Base-by-base conservation (phyloP, 2,888 invertebrate species). In the Meghimatium bilineatum region DNA sequence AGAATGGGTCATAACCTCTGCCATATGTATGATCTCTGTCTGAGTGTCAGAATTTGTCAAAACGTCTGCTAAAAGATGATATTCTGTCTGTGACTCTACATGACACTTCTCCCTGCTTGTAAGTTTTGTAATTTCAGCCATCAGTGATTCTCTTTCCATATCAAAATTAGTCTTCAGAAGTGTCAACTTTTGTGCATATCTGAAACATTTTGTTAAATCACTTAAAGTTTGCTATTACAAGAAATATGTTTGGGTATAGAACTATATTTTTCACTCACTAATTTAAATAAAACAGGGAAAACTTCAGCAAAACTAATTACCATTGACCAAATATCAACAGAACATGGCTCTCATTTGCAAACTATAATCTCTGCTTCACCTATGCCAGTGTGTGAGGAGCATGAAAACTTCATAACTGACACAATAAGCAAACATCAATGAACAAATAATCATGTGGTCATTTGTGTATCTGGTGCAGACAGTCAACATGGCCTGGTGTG, bases 151-250 rank as follows among this genome's bases (percentile, higher is more conserved):
- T 80, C 80, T 34, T 78, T 88, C 87, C 36, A 82, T 52, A 44
- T 85, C 86, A 85, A 85, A 87, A 32, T 87, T 86, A 36, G 74
- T 56, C 66, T 86, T 85, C 34, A 88, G 67, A 52, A 75, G 66
- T 36, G 84, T 82, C 23, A 85, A 82, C 52, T 78, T 84, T 2
- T 84, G 80, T 17, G 83, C 86, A 77, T 86, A 82, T 29, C 78
- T 83, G 75, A n/a, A 78, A 66, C 63, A 78, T 6, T 17, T 29
- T 29, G 38, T 63, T 12, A 60, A 60, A 63, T 10, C n/a, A 17
- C 23, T 44, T 71, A 71, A 71, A 38, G 14, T 49, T 49, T 49
- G 8, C 49, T 17, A n/a, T n/a, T n/a, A n/a, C n/a, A n/a, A n/a
- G n/a, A n/a, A n/a, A n/a, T n/a, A n/a, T n/a, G n/a, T n/a, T n/a